Conservation (phyloP, 2,888 invertebrate genomes). For the Mycalesis mineus region DNA sequence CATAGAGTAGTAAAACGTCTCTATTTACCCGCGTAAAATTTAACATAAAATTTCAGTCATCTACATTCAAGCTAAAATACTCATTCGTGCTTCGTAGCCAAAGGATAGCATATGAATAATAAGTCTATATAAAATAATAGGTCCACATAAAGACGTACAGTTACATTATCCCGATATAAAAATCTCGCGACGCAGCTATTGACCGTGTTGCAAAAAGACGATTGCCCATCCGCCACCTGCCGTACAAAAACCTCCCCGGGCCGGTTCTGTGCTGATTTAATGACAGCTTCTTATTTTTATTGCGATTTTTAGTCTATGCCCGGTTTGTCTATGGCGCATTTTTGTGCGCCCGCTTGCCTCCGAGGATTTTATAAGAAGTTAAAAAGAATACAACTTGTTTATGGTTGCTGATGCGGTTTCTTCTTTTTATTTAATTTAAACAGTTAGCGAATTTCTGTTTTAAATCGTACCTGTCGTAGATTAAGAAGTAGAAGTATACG, state of each 20-base stretch:
- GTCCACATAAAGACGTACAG: constrained; percentile 12
- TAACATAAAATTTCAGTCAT: too few species aligned
- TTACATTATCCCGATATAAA: constrained; percentile 22
- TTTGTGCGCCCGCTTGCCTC: not conserved
- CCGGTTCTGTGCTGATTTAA: constrained; percentile 49
- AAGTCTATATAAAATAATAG: not conserved
- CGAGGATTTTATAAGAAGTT: not conserved
- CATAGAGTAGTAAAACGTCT: too few species aligned
- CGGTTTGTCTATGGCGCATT: constrained; percentile 12
- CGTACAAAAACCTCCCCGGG: constrained; percentile 59
- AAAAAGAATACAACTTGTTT: not conserved
- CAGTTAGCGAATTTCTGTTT: too few species aligned
- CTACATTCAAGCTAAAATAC: too few species aligned
- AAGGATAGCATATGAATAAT: too few species aligned
- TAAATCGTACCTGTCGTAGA: too few species aligned
- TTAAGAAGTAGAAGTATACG: too few species aligned
- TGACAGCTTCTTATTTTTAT: constrained; percentile 49
- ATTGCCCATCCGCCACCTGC: constrained; percentile 66
- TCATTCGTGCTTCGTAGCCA: too few species aligned
- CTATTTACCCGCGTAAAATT: too few species aligned
- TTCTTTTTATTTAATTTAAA: too few species aligned
- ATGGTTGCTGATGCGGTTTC: too few species aligned
- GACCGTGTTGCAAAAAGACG: constrained; percentile 64
- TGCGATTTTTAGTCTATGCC: constrained; percentile 22
- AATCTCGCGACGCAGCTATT: constrained; percentile 45